Evolutionary conservation across 2,113 vertebrate genomes (phyloP).

Genomic region (Myotis lucifugus): DNA sequence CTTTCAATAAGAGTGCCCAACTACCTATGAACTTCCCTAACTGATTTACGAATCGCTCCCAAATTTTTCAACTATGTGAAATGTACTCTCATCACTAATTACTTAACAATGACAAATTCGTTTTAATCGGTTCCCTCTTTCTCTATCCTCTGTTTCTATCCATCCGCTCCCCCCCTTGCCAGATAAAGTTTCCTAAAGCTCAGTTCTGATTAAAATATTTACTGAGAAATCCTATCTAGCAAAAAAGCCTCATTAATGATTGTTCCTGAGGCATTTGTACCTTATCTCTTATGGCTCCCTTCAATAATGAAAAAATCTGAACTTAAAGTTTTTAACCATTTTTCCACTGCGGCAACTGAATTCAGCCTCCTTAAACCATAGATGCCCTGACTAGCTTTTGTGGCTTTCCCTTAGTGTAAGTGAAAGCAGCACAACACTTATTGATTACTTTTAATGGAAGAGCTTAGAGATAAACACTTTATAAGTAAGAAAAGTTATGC

Average conservation of each 20-base stretch:
- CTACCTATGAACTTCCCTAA: background rate
- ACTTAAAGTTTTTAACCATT: background rate
- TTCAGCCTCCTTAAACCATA: background rate
- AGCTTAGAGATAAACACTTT: background rate
- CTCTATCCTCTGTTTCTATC: background rate
- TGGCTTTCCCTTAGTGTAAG: background rate
- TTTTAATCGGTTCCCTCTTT: background rate
- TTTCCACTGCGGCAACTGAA: background rate
- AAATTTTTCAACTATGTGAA: background rate
- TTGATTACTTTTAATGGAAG: background rate
- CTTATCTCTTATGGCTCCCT: background rate
- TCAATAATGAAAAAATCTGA: background rate
- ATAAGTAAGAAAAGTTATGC: background rate
- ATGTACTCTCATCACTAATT: background rate
- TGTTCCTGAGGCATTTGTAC: background rate
- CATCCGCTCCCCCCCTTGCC: background rate
- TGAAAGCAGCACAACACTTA: background rate
- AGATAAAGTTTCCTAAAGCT: background rate
- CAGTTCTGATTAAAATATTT: background rate
- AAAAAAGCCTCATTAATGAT: background rate
- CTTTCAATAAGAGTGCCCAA: background rate
- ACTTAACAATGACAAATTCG: background rate
- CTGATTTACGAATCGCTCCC: background rate
- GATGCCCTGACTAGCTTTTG: background rate
- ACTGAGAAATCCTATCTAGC: background rate